These are phyloP conservation scores for Pelecanoides urinatrix DNA, from an alignment of 2,113 vertebrate species.

Conservation along the genomic window DNA sequence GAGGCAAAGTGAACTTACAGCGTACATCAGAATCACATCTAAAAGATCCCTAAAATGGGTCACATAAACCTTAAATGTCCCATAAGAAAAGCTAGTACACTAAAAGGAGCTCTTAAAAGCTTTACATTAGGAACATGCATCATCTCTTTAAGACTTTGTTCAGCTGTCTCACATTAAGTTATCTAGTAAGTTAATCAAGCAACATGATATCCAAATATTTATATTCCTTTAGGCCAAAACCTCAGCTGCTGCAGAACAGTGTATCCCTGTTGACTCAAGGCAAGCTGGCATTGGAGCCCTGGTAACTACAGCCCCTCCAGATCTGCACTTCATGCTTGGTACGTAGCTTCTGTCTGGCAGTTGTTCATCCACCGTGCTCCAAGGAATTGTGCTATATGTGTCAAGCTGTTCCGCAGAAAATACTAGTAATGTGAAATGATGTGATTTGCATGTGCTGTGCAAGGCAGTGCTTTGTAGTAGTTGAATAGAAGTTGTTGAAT, in stretches of 20 bases:
- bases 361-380: not conserved
- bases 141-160: slow-evolving; percentile 7
- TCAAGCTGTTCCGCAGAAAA: not conserved
- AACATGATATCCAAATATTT: not conserved
- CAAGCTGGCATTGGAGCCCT: not conserved
- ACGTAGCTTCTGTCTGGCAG: not conserved
- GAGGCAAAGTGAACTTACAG: not conserved
- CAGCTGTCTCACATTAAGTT: not conserved
- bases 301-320: not conserved
- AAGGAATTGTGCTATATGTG: not conserved
- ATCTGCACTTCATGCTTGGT: not conserved
- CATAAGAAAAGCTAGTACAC: not conserved
- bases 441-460: not conserved
- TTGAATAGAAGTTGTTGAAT: not conserved
- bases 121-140: not conserved
- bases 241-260: not conserved
- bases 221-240: not conserved
- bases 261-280: not conserved
- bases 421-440: not conserved
- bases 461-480: not conserved
- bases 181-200: not conserved
- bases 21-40: not conserved
- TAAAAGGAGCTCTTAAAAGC: not conserved
- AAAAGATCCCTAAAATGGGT: not conserved
- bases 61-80: not conserved